Evolutionary conservation across 2,113 vertebrate species (phyloP).

Genomic region (Lipotes vexillifer): DNA sequence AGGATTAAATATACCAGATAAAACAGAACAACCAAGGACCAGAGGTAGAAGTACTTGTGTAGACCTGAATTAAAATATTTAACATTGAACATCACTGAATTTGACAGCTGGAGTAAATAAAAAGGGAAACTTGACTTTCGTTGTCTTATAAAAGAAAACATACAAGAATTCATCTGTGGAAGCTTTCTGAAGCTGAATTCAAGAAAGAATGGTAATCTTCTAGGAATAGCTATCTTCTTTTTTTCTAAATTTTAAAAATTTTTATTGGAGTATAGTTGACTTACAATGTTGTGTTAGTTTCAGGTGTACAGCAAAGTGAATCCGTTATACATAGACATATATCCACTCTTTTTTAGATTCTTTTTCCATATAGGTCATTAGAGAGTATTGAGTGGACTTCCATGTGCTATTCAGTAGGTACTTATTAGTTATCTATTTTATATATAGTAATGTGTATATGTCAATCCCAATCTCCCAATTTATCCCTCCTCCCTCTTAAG

Average conservation of each 20-base stretch:
- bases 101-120: neutral
- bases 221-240: neutral
- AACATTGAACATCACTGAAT: neutral
- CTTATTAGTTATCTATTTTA: neutral
- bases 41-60: neutral
- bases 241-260: no score
- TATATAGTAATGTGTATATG: neutral
- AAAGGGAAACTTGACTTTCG: neutral
- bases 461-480: neutral
- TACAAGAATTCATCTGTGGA: neutral
- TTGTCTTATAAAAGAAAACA: neutral
- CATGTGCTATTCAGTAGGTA: neutral
- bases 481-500: no score
- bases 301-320: no score
- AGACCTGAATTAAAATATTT: neutral
- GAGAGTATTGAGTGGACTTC: no score
- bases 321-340: no score
- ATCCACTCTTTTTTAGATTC: no score
- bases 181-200: slow-evolving; percentile 7
- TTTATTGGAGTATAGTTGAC: no score
- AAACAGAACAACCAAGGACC: slow-evolving; percentile 11
- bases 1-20: neutral
- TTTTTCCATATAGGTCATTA: no score
- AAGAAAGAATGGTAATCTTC: neutral
- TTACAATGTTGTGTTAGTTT: no score